phyloP scores from a whole-genome alignment of 2,113 vertebrate genomes.

The Azemiops feae region DNA sequence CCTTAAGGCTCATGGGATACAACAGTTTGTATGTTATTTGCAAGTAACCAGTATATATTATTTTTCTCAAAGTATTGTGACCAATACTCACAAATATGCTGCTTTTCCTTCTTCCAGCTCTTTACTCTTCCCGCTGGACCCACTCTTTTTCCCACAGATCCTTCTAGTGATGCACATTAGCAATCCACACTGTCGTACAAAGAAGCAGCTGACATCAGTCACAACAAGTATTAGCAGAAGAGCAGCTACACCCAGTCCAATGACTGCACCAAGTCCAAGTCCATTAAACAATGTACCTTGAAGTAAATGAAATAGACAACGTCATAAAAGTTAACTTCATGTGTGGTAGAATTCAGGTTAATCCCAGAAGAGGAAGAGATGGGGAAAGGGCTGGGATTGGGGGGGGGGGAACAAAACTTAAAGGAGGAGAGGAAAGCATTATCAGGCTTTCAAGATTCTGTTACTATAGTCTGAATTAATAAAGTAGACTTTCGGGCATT shows the following conservation, averaged over 20 bases:
- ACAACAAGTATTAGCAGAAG: constrained; percentile 91
- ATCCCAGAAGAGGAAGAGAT: not conserved
- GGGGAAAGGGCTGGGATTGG: not conserved
- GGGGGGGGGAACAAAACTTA: not conserved
- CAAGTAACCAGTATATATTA: not conserved
- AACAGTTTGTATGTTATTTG: not conserved
- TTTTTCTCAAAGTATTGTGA: not conserved
- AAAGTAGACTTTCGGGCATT: not conserved
- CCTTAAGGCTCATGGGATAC: not conserved
- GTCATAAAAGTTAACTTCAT: not conserved
- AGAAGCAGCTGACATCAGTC: constrained; percentile 96
- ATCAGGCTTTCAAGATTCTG: not conserved
- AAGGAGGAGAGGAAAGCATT: not conserved
- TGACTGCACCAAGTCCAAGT: constrained; percentile 89
- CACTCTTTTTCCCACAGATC: constrained; percentile 92
- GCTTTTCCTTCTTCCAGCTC: constrained; percentile 97
- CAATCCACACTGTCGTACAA: constrained; percentile 92
- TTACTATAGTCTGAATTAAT: not conserved
- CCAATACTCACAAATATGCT: constrained; percentile 91
- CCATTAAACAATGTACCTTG: constrained; percentile 96
- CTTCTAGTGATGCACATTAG: constrained; percentile 95
- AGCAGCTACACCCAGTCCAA: constrained; percentile 88
- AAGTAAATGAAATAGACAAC: constrained; percentile 42
- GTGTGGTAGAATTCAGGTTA: not conserved
- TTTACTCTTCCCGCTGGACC: constrained; percentile 92